Evolutionary conservation across 2,113 vertebrate species (phyloP), one percentile per base, ranked within the genome.

Genomic region (Etia nguti): DNA sequence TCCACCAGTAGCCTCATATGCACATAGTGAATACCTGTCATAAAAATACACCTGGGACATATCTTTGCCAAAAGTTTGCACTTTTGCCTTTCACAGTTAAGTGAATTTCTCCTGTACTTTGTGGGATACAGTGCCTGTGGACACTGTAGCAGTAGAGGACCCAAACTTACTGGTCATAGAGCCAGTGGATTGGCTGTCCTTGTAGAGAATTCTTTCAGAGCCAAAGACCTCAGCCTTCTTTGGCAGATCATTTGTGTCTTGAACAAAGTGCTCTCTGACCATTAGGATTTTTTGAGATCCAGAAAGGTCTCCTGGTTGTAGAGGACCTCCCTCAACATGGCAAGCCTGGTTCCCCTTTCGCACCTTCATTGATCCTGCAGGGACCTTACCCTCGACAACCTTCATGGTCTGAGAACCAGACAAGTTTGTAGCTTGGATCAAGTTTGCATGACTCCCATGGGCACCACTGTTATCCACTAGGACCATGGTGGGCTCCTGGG

Each of bases 381-480:
- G 90, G 48, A 90, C 89, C 10, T 80, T 90, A 5, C 91, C 79
- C 11, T 95, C 95, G 10, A 96, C 50, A 6, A 96, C 43, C 85
- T 96, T 48, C 84, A 96, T 65, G 41, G 79, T 41, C 82, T 96
- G 95, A 41, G 95, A 88, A 9, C 94, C 92, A 57, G 94, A 86
- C 4, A 94, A 8, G 57, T 84, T 91, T 55, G 86, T 86, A 82
- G 91, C 43, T 5, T 91, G 83, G 46, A 95, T 80, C 70, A 94
- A 10, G 70, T 93, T 91, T 52, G 43, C 22, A 65, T 75, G 56
- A 1, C 24, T 52, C 3, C 22, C 81, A 1, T 73, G 86, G 16
- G 83, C 29, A 5, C 83, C 88, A 3, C 68, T 79, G 0, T 52
- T 86, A 3, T 92, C 90, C 26, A 95, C 16, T 41, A 93, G 52